Conservation (phyloP, 1,140 invertebrate species). For the Babylonia areolata region DNA sequence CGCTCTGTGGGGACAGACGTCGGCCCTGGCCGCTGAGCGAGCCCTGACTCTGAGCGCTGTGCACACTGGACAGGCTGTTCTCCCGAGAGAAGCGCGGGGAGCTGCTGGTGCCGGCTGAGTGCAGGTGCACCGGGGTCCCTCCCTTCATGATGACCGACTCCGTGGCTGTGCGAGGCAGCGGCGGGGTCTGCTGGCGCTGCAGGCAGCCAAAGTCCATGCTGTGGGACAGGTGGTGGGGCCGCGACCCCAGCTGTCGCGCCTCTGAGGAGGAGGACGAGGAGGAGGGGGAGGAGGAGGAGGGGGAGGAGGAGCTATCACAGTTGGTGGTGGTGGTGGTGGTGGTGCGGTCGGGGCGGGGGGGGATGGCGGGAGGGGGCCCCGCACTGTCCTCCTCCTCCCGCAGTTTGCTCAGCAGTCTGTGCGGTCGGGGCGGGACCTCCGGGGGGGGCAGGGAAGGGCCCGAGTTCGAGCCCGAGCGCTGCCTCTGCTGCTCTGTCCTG, state of each 20-base stretch:
- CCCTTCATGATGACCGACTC: slow-evolving; percentile 65
- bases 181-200: slow-evolving; percentile 47
- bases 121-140: slow-evolving; percentile 47
- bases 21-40: slow-evolving; percentile 39
- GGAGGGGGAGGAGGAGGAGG: too few relatives aligned
- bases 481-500: slow-evolving; percentile 31
- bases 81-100: slow-evolving; percentile 49
- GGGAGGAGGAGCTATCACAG: slow-evolving; percentile 43
- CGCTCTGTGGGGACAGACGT: slow-evolving; percentile 63
- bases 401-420: slow-evolving; percentile 5
- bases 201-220: slow-evolving; percentile 66
- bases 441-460: slow-evolving; percentile 26
- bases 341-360: slow-evolving; percentile 38
- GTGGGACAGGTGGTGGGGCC: slow-evolving; percentile 62
- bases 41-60: slow-evolving; percentile 28
- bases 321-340: slow-evolving; percentile 20
- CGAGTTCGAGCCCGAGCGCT: slow-evolving; percentile 39
- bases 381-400: neutral
- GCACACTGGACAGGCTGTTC: slow-evolving; percentile 51
- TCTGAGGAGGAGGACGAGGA: slow-evolving; percentile 27
- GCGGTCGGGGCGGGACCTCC: slow-evolving; percentile 49
- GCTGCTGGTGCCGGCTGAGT: slow-evolving; percentile 45
- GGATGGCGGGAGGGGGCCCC: slow-evolving; percentile 5
- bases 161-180: slow-evolving; percentile 67
- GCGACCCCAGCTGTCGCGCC: slow-evolving; percentile 18